These are phyloP conservation scores for Heterocephalus glaber DNA, from an alignment of 2,113 vertebrate genomes.

Conservation along the genomic window DNA sequence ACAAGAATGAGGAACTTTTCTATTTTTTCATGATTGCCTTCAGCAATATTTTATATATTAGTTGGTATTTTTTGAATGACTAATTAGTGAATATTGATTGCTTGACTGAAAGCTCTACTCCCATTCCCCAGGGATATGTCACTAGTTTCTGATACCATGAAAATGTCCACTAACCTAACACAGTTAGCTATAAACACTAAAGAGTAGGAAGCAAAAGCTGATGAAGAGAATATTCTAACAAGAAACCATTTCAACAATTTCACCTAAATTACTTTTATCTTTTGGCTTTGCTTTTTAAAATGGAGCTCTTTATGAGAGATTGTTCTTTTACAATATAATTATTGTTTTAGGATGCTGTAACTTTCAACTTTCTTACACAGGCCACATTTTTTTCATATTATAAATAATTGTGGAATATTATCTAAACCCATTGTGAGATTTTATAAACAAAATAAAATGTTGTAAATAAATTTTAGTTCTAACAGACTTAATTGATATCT, in stretches of 20 bases:
- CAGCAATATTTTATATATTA: neutral
- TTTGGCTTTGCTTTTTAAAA: neutral
- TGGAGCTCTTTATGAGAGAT: neutral
- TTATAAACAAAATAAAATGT: neutral
- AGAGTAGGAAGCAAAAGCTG: neutral
- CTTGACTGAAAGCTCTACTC: neutral
- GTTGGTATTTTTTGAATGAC: neutral
- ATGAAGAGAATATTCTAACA: neutral
- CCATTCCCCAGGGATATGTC: neutral
- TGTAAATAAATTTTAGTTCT: neutral
- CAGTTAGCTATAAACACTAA: neutral
- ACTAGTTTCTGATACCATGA: neutral
- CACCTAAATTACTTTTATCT: neutral
- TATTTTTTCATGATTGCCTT: neutral
- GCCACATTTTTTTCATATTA: neutral
- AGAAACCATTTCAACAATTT: neutral
- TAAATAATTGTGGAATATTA: neutral
- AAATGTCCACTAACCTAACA: neutral
- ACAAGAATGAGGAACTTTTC: neutral
- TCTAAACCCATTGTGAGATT: neutral
- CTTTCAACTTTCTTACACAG: neutral
- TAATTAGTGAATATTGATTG: conserved; percentile 7
- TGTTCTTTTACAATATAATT: neutral
- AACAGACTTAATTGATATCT: neutral
- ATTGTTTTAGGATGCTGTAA: neutral